Base-by-base conservation (phyloP, 2,888 invertebrate genomes). In the Sthenelais limicola region DNA sequence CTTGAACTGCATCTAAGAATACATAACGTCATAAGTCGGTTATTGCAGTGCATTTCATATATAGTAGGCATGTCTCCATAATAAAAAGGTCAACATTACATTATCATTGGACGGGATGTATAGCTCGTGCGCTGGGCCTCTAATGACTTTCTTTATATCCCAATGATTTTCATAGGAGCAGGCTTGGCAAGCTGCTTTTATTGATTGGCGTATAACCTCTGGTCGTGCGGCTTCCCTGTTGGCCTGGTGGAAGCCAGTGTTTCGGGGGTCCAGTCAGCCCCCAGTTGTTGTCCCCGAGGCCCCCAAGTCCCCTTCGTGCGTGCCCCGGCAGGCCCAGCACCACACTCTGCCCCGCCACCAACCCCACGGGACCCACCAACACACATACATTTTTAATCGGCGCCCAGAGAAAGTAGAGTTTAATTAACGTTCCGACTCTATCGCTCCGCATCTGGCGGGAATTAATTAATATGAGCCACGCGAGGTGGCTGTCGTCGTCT, bases 401-500 rank as follows among this genome's bases (percentile, higher is more conserved):
- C 56, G 56, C 56, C 56, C 33, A 56, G 28, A 56, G 56, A 56
- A 56, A 56, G 56, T 56, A 56, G 56, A 56, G n/a, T 56, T 56
- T 56, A 56, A 56, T 56, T 56, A 56, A 56, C 32, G 56, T 56
- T 56, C 56, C 56, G 32, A 56, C 56, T 56, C 56, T 56, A 56
- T 56, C 56, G 56, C 33, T 56, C 56, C 56, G 24, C 56, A 56
- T 56, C 56, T 56, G 56, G 56, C 56, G 56, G 56, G 56, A 56
- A 56, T 56, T 56, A 56, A 56, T 56, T 56, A 56, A 56, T 56
- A 35, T 35, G 33, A 32, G 56, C 56, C 56, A 56, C 56, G 56
- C 56, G 56, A 56, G 32, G 32, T 9, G 43, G 43, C 43, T 43
- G 43, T 43, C 18, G 43, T 43, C 43, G 43, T 43, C 43, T 9